phyloP scores from a whole-genome alignment of 2,797 vertebrate species.

The Heterohyrax brucei region DNA sequence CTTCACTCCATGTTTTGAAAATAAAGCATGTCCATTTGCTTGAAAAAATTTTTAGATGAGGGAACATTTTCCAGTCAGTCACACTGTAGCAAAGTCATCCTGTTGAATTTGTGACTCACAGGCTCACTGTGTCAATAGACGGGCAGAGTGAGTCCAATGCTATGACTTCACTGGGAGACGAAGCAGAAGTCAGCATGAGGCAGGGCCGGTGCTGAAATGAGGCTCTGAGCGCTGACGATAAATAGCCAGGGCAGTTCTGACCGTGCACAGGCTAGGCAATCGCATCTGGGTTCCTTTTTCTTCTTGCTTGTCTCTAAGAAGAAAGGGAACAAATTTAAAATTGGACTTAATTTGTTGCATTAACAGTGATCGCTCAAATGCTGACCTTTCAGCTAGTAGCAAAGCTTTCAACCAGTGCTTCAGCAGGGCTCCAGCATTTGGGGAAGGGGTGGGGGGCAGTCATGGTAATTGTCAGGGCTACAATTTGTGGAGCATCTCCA shows the following conservation, averaged over 20 bases:
- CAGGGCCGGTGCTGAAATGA: not conserved
- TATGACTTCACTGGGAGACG: conserved; percentile 84
- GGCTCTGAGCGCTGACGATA: conserved; percentile 55
- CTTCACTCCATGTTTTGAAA: conserved; percentile 61
- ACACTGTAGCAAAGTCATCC: conserved; percentile 82
- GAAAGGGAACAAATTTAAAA: not conserved
- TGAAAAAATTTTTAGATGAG: conserved; percentile 81
- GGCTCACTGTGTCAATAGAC: conserved; percentile 84
- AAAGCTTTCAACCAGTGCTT: too few relatives aligned
- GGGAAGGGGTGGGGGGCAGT: not conserved
- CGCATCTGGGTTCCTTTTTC: not conserved
- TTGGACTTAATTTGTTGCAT: not conserved
- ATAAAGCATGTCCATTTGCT: conserved; percentile 71
- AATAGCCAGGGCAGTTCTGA: conserved; percentile 74
- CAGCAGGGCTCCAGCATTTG: too few relatives aligned
- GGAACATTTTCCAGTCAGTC: conserved; percentile 84
- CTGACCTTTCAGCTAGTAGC: too few relatives aligned
- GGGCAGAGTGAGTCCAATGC: conserved; percentile 65
- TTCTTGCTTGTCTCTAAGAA: conserved; percentile 40
- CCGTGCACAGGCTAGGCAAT: not conserved
- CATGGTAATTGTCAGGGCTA: not conserved
- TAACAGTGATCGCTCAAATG: too few relatives aligned
- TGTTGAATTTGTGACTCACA: conserved; percentile 88
- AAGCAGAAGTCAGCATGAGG: conserved; percentile 72
- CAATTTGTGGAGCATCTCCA: accelerated